Evolutionary conservation across 2,797 vertebrate genomes (phyloP), one percentile per base, ranked within the genome.

Genomic region (Pteronotus mesoamericanus): DNA sequence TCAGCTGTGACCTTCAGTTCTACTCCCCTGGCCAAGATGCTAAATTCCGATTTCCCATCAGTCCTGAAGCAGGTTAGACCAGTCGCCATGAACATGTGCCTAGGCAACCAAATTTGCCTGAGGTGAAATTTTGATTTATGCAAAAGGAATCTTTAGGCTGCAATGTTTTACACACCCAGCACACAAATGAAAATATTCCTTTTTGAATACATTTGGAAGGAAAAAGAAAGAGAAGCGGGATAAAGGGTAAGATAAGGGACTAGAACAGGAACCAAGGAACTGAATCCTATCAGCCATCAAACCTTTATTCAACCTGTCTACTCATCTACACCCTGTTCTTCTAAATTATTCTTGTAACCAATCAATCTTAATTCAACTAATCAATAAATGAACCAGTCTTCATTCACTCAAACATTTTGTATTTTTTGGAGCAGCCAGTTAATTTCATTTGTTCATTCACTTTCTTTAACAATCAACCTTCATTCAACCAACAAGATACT

Each of bases 121-220:
- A 84, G 75, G 84, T 94, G 61, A 96, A 94, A 96, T 77, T 42
- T 48, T 95, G 77, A 89, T 96, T 95, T 96, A 94, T 57, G 29
- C 61, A 74, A 89, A 79, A 94, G 37, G 53, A 86, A 82, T 91
- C 68, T 78, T 88, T 89, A 90, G 66, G 37, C 69, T 94, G 9
- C 29, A 79, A 71, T 93, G 61, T 85, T 96, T 92, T 94, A 61
- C 42, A 94, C 3, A 77, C 57, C 53, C 34, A 89, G 68, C 37
- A 92, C 16, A 84, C 37, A 87, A 84, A 93, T 87, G 53, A 77
- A 80, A 95, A 77, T 32, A 71, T 91, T 89, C 82, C 57, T 84
- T 89, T 74, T 94, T 83, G 44, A 66, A 64, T 68, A 92, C 5
- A 83, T 6, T 48, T 48, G 79, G 29, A 94, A 82, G 42, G 48